Evolutionary conservation across 23 tunicate species (phyloP), one percentile per base, ranked within the genome.

Genomic region (Halocynthia roretzi): DNA sequence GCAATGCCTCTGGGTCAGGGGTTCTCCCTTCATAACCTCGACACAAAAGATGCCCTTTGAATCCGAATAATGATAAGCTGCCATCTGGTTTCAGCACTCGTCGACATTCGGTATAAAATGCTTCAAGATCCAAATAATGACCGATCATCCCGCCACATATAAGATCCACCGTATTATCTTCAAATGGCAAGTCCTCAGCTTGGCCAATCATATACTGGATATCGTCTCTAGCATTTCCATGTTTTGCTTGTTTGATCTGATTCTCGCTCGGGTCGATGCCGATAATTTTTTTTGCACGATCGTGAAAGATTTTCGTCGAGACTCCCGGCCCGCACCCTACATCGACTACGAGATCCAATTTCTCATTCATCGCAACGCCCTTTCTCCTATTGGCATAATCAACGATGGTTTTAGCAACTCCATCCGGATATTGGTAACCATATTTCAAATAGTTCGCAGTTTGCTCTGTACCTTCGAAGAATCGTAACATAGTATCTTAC

Each of bases 291-390:
- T 67, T 53, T 50, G 80, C 83, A 69, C 80, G 57, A 9, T 83
- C 76, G 10, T 78, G 57, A 74, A 89, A 89, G 0, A 75, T 60
- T n/a, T 76, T 58, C 6, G 85, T 74, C 6, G 95, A 79, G 14
- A 83, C 88, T 31, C 95, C 95, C 57, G 78, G 75, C 10, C 95
- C 95, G 75, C 95, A 89, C 12, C 95, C 95, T 23, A 89, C 82
- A 68, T 89, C 95, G 10, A 89, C 53, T 82, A 83, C 19, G 10
- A 15, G 9, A 8, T 15, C 70, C 31, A 65, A 5, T 65, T 15
- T 65, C 22, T 65, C 70, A 10, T 15, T 48, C 9, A 9, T 5
- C 5, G 0, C 19, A 8, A 65, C 10, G 9, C 70, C 70, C 31
- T 10, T 65, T 65, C 31, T 15, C 2, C n/a, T 11, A 9, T 15